Evolutionary conservation across 2,888 invertebrate genomes (phyloP).

Genomic region (Ectemnius lituratus): DNA sequence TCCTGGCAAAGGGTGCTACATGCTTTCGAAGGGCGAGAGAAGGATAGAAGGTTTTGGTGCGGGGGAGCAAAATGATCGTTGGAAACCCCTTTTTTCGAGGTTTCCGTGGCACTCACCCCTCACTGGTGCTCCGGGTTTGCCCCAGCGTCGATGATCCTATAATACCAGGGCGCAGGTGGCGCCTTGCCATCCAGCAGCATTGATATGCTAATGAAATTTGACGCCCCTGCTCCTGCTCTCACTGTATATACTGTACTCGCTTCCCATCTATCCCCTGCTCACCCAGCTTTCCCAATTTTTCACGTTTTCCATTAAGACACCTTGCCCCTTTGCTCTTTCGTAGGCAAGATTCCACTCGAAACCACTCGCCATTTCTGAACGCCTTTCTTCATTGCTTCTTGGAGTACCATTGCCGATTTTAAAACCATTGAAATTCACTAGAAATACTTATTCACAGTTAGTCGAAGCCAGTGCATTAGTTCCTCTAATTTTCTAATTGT

Average conservation of each 20-base stretch:
- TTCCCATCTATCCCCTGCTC: too few relatives aligned
- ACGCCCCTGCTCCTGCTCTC: constrained; percentile 70
- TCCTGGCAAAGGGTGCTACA: not conserved
- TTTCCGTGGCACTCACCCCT: constrained; percentile 30
- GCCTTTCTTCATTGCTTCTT: too few relatives aligned
- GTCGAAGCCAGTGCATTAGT: too few relatives aligned
- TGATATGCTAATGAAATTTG: constrained; percentile 79
- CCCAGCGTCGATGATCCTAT: constrained; percentile 70
- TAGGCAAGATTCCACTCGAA: constrained; percentile 26
- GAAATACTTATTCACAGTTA: too few relatives aligned
- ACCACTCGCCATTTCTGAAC: not conserved
- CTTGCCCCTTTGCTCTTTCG: not conserved
- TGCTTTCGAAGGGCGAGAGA: not conserved
- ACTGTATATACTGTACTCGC: constrained; percentile 21
- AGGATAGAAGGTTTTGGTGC: constrained; percentile 4
- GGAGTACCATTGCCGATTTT: too few relatives aligned
- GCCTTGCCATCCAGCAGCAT: constrained; percentile 76
- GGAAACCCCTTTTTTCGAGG: constrained; percentile 43
- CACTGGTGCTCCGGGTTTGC: constrained; percentile 32
- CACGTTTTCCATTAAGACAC: too few relatives aligned
- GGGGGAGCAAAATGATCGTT: constrained; percentile 32
- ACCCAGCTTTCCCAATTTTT: too few relatives aligned
- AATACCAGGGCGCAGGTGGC: constrained; percentile 76
- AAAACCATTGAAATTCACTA: too few relatives aligned
- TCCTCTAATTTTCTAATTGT: too few relatives aligned